phyloP scores from a whole-genome alignment of 2,888 invertebrate genomes.

The Catocala sponsa region DNA sequence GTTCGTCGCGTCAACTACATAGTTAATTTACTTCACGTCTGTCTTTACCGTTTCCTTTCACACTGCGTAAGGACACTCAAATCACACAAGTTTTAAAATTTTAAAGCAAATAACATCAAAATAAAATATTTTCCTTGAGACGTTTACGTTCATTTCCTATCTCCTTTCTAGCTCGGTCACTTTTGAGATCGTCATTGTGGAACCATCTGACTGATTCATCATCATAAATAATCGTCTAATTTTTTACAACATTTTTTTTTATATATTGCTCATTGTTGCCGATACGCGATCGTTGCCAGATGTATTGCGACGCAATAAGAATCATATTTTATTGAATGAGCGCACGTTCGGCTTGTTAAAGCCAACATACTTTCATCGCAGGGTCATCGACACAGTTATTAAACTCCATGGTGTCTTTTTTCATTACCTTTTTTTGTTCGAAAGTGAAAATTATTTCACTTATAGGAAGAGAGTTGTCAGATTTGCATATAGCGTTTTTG shows the following conservation, averaged over 20 bases:
- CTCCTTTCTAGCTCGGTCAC: conserved; percentile 45
- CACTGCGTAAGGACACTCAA: conserved; percentile 14
- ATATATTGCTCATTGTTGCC: conserved; percentile 20
- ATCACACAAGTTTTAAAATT: conserved; percentile 10
- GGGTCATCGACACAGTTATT: conserved; percentile 69
- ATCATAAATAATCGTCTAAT: conserved; percentile 60
- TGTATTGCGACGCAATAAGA: conserved; percentile 53
- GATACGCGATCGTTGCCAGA: conserved; percentile 40
- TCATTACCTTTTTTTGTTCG: conserved; percentile 58
- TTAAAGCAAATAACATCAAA: conserved; percentile 19
- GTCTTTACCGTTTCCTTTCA: conserved; percentile 18
- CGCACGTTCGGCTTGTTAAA: conserved; percentile 40
- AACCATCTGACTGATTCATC: conserved; percentile 65
- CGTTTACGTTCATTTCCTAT: conserved; percentile 26
- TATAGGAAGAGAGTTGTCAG: conserved; percentile 36
- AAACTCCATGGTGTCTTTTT: conserved; percentile 59
- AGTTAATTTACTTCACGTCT: conserved; percentile 20
- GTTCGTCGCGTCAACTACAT: conserved; percentile 13
- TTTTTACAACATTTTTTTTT: conserved; percentile 64
- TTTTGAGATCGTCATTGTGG: conserved; percentile 46
- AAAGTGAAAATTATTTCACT: conserved; percentile 69
- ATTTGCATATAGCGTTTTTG: conserved; percentile 45
- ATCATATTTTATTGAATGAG: conserved; percentile 51
- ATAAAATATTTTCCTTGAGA: conserved; percentile 20
- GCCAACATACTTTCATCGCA: conserved; percentile 65